These are phyloP conservation scores for Copidosoma floridanum DNA, from an alignment of 1,140 invertebrate species.

Conservation along the genomic window DNA sequence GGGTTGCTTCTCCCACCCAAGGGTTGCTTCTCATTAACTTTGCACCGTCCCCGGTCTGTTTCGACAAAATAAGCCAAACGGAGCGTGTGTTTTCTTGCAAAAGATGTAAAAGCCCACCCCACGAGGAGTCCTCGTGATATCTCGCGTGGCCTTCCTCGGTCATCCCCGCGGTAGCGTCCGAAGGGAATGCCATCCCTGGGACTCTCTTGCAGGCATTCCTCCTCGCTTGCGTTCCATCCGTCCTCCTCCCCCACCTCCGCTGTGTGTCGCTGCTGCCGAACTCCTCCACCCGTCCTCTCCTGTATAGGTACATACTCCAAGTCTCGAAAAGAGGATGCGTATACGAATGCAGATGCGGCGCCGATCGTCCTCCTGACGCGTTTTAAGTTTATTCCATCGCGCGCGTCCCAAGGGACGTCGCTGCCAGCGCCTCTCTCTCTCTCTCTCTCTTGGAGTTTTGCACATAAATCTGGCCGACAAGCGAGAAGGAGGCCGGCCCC, in stretches of 20 bases:
- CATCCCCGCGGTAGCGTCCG: too few relatives aligned
- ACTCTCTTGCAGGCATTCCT: slow-evolving; percentile 8
- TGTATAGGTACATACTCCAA: too few relatives aligned
- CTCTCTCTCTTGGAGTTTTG: slow-evolving; percentile 52
- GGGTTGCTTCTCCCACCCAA: too few relatives aligned
- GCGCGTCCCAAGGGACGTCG: slow-evolving; percentile 49
- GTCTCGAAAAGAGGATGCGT: background rate
- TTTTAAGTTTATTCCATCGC: slow-evolving; percentile 49
- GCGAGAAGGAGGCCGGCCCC: background rate
- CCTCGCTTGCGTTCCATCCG: background rate
- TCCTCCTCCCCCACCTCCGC: too few relatives aligned
- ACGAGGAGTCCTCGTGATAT: slow-evolving; percentile 9
- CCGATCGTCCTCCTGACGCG: slow-evolving; percentile 35
- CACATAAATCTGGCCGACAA: slow-evolving; percentile 56
- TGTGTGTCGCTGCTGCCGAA: too few relatives aligned
- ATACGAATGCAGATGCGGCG: slow-evolving; percentile 40
- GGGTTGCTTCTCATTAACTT: too few relatives aligned
- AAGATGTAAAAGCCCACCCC: too few relatives aligned
- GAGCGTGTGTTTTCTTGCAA: too few relatives aligned
- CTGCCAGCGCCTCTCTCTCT: slow-evolving; percentile 39
- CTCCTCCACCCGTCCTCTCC: slow-evolving; percentile 7
- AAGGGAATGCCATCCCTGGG: slow-evolving; percentile 3
- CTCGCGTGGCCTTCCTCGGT: background rate
- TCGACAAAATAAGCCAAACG: too few relatives aligned
- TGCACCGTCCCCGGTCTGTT: too few relatives aligned